phyloP scores from a whole-genome alignment of 23 tunicate genomes.

The Phallusia fumigata region DNA sequence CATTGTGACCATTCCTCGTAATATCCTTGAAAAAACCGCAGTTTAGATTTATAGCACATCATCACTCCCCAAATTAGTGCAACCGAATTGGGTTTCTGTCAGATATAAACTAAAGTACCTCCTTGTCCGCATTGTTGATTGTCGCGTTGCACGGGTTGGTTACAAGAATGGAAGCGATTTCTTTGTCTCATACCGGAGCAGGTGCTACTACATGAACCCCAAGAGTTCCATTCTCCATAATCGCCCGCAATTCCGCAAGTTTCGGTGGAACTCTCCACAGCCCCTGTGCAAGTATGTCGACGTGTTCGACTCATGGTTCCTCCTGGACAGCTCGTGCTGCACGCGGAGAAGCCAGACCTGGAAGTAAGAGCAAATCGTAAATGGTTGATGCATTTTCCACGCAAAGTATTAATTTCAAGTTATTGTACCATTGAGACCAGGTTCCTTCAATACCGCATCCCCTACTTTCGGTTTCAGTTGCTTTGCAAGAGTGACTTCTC shows the following conservation, averaged over 20 bases:
- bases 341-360: constrained; percentile 51
- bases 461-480: constrained; percentile 30
- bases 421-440: constrained; percentile 55
- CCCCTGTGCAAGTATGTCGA: constrained; percentile 57
- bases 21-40: constrained; percentile 22
- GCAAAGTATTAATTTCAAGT: not conserved
- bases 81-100: too few relatives aligned
- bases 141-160: constrained; percentile 36
- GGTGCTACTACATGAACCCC: constrained; percentile 74
- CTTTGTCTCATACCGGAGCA: constrained; percentile 61
- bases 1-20: constrained; percentile 58
- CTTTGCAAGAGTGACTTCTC: constrained; percentile 70
- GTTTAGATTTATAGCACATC: not conserved
- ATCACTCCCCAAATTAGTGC: not conserved
- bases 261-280: constrained; percentile 23
- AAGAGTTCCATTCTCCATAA: constrained; percentile 59
- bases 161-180: constrained; percentile 54
- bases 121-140: constrained; percentile 53
- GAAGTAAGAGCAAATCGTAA: not conserved
- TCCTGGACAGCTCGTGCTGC: constrained; percentile 81
- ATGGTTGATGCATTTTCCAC: too few relatives aligned
- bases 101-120: constrained; percentile 41
- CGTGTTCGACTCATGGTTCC: constrained; percentile 66
- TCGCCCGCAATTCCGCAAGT: constrained; percentile 66
- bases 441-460: constrained; percentile 57